Conservation (phyloP, 2,888 invertebrate species). For the Sinopyrophorus schimmeli region DNA sequence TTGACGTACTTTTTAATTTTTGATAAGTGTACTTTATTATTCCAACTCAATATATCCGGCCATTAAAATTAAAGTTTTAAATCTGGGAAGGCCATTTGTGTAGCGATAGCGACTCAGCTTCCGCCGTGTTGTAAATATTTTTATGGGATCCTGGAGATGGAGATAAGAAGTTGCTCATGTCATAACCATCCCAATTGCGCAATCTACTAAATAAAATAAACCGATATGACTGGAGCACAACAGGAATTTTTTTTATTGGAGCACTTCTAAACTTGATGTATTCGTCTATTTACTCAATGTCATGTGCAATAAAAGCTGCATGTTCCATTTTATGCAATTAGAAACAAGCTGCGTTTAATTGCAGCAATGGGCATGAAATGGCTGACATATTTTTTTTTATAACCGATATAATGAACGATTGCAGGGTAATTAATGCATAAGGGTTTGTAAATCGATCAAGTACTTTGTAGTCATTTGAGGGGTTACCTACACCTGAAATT, state of each 20-base stretch:
- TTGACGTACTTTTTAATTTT: slow-evolving; percentile 39
- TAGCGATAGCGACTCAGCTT: slow-evolving; percentile 34
- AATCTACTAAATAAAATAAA: slow-evolving; percentile 26
- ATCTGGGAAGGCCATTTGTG: slow-evolving; percentile 38
- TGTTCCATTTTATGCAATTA: slow-evolving; percentile 9
- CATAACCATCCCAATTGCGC: slow-evolving; percentile 22
- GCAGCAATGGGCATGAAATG: too few species aligned
- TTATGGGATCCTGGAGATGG: slow-evolving; percentile 36
- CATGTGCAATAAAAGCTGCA: slow-evolving; percentile 6
- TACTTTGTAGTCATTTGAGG: too few species aligned
- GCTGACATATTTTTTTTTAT: too few species aligned
- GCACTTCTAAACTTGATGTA: neutral
- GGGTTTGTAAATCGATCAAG: too few species aligned
- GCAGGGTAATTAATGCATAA: too few species aligned
- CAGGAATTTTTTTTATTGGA: neutral
- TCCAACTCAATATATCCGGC: slow-evolving; percentile 35
- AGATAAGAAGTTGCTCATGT: slow-evolving; percentile 28
- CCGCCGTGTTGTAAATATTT: slow-evolving; percentile 39
- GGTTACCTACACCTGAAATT: too few species aligned
- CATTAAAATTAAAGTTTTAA: slow-evolving; percentile 44
- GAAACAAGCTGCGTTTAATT: neutral
- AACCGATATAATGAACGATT: too few species aligned
- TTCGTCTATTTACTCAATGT: neutral
- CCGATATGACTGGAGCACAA: slow-evolving; percentile 12
- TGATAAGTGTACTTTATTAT: slow-evolving; percentile 42